Percentiles rank a stretch among this genome's conserved stretches.
These are phyloP conservation scores for Ochotona princeps DNA, from an alignment of 2,113 vertebrate genomes.

Conservation along the genomic window DNA sequence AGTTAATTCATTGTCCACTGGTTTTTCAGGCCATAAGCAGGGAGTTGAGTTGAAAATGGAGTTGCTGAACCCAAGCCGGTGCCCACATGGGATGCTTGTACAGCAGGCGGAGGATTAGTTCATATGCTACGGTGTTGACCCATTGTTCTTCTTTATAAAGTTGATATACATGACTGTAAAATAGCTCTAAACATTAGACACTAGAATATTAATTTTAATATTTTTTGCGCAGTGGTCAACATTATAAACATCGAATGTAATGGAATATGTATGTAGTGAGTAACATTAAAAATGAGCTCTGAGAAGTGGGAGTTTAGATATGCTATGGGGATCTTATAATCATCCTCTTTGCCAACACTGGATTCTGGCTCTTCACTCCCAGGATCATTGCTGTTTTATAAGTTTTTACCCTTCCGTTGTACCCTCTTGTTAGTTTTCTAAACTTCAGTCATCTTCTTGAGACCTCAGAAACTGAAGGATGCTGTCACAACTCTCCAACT, in stretches of 20 bases:
- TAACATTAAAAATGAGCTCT: not conserved
- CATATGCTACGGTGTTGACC: too few species aligned
- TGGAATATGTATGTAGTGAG: not conserved
- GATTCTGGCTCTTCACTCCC: not conserved
- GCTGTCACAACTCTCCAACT: not conserved
- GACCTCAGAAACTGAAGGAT: not conserved
- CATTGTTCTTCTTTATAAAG: not conserved
- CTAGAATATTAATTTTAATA: not conserved
- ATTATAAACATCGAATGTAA: not conserved
- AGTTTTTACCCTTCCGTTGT: not conserved
- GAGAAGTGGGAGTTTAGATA: not conserved
- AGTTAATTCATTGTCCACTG: too few species aligned
- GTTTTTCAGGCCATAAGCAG: too few species aligned
- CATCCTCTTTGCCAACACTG: too few species aligned
- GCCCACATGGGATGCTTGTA: too few species aligned
- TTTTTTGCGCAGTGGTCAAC: not conserved
- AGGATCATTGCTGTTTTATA: not conserved
- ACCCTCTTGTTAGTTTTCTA: not conserved
- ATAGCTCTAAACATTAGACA: not conserved
- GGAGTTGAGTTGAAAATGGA: too few species aligned
- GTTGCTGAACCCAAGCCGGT: too few species aligned
- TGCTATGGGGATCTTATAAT: not conserved
- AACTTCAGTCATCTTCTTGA: not conserved
- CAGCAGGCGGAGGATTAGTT: too few species aligned
- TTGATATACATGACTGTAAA: not conserved